Evolutionary conservation across 35 echinoderm and acorn worm species (phyloP), one percentile per base, ranked within the genome.

Genomic region (Apostichopus californicus): DNA sequence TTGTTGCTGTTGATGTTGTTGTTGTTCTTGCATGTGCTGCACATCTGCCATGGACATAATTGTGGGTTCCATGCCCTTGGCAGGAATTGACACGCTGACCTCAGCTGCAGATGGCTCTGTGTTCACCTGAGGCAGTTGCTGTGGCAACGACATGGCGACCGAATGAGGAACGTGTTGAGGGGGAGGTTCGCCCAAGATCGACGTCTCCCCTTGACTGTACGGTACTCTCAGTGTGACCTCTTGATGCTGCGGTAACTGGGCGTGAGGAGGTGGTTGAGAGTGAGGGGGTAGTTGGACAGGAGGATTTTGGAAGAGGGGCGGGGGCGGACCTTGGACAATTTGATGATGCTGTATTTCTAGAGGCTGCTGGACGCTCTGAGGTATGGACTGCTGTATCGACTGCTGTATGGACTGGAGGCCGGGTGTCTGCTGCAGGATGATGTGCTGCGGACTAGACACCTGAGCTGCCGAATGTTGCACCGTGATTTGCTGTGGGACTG

Each of bases 341-440:
- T 85, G 81, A 25, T 85, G 81, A 14, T 85, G 81, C 22, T 85
- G 81, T 9, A 85, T 55, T 85, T 85, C 55, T n/a, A 17, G 55
- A 20, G 81, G 20, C 24, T 85, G 81, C 56, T 59, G 81, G 57
- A 59, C 21, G 20, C 81, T 59, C 20, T 85, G 81, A 59, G 81
- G 5, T 6, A 73, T 73, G 1, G 71, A 73, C 71, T 73, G 71
- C 20, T 59, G 81, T n/a, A 59, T 59, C 6, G 55, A 21, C 20
- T 85, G 81, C 18, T 54, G n/a, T 6, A 73, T 73, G 6, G 71
- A 73, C 18, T 75, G 71, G 64, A 75, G 20, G 71, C 71, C n/a
- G 71, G 71, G 71, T 75, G 71, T 75, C 71, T 75, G 56, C 15
- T 85, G 81, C 54, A 59, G 21, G 28, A 85, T 85, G 17, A 85